Evolutionary conservation across 2,113 vertebrate genomes (phyloP), one percentile per base, ranked within the genome.

Genomic region (Rana temporaria): DNA sequence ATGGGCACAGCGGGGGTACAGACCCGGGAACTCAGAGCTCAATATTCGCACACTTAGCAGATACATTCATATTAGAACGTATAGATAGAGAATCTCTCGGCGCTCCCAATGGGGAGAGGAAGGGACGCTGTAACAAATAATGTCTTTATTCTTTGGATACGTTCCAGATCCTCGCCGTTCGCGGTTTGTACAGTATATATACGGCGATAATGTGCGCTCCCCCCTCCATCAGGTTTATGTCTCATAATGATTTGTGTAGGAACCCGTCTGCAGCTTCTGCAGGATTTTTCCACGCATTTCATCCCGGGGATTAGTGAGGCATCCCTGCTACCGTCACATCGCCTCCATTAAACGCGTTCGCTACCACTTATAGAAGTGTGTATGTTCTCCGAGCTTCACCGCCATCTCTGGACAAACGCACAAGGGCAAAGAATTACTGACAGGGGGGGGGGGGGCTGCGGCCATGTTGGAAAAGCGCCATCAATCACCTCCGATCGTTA

Each of bases 171-270:
- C 30, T 9, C 14, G 11, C 26, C 19, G 56, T 9, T 15, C 6
- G 19, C 38, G 8, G 48, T 22, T 72, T 24, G 22, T 26, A 63
- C 34, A n/a, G 5, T 24, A 63, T 19, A 76, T 76, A 63, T 2
- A 22, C 56, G 57, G 34, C 20, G 30, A 56, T 64, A 77, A 48
- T 38, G 24, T 60, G 73, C 30, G 30, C 14, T 1, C 42, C 18
- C 26, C 2, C 1, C 52, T 22, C 15, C 20, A 52, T 24, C 1
- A 55, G 20, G 48, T 72, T 72, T 72, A 72, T 32, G 22, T 72
- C 55, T 52, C 14, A 16, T 48, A 12, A 59, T 77, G 74, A 77
- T 77, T 77, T 76, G 73, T 76, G 73, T 18, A 22, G 26, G 72
- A 15, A 60, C 18, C 26, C 26, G 12, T 15, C 16, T 0, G 71